These are phyloP conservation scores for Patiria pectinifera DNA, from an alignment of 53 echinoderm and acorn worm species.

Conservation along the genomic window DNA sequence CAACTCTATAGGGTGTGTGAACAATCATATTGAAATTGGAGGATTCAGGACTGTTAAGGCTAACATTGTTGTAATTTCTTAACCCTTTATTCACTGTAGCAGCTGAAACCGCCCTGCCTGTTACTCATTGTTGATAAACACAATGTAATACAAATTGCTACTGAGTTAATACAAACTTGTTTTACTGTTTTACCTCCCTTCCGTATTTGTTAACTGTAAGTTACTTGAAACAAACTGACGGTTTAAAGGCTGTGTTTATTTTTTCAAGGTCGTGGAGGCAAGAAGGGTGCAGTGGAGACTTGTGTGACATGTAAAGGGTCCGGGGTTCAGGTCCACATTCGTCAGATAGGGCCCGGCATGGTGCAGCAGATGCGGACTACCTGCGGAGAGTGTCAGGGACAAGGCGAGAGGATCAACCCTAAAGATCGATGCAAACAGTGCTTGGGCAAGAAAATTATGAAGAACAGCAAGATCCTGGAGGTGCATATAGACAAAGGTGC, in stretches of 20 bases:
- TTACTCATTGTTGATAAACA: no score
- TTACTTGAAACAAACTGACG: background rate
- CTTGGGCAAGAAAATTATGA: constrained; percentile 82
- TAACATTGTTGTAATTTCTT: no score
- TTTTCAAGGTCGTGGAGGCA: constrained; percentile 88
- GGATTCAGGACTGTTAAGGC: no score
- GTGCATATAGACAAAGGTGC: constrained; percentile 97
- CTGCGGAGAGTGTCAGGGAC: constrained; percentile 83
- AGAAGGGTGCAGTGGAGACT: constrained; percentile 93
- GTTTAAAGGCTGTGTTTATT: background rate
- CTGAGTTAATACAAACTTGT: no score
- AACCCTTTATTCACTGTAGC: no score
- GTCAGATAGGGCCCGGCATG: constrained; percentile 88
- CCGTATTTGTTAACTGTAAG: no score
- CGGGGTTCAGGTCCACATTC: constrained; percentile 87
- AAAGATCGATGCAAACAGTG: constrained; percentile 95
- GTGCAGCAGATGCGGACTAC: constrained; percentile 91
- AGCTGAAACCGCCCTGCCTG: no score
- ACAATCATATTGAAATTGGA: no score
- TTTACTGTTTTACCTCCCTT: no score
- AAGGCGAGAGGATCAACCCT: constrained; percentile 87
- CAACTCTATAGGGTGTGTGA: no score
- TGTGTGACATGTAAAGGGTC: constrained; percentile 81
- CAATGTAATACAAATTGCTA: no score
- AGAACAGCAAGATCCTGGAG: constrained; percentile 93